These are phyloP conservation scores for Silurus aristotelis DNA, from an alignment of 2,797 vertebrate genomes.

Conservation along the genomic window DNA sequence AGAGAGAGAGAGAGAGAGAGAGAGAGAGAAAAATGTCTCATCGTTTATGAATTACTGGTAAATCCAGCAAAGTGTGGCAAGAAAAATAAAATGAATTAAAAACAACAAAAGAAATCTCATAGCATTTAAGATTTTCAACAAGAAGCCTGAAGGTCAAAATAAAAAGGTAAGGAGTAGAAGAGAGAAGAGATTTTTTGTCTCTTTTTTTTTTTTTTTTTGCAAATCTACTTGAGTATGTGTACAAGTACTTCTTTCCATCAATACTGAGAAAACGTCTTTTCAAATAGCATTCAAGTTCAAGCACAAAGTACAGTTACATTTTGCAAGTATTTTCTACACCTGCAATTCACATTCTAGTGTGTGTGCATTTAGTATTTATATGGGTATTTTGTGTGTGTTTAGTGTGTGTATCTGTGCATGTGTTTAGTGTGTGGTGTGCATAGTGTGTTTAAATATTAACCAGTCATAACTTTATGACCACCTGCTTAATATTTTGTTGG, in stretches of 20 bases:
- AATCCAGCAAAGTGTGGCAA: background rate
- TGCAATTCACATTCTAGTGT: background rate
- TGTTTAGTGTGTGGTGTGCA: background rate
- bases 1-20: too few species aligned
- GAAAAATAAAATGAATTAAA: background rate
- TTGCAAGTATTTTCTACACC: background rate
- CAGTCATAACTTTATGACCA: too few species aligned
- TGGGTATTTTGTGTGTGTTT: background rate
- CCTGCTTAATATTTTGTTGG: too few species aligned
- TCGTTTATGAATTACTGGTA: slow-evolving; percentile 3
- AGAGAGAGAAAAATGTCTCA: background rate
- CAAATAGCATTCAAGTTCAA: slow-evolving; percentile 28
- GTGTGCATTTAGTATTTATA: background rate
- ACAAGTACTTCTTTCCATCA: background rate
- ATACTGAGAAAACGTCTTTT: background rate
- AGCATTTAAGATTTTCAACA: background rate
- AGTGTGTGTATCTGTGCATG: background rate
- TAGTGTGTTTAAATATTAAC: too few species aligned
- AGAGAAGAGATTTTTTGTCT: too few species aligned
- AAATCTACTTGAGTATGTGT: background rate
- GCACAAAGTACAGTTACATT: background rate
- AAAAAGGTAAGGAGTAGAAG: background rate
- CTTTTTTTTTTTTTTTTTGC: background rate
- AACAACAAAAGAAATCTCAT: background rate
- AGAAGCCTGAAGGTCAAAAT: background rate